Conservation (phyloP, 37 sponge, comb jelly and placozoan species). For the Aphrocallistes beatrix region DNA sequence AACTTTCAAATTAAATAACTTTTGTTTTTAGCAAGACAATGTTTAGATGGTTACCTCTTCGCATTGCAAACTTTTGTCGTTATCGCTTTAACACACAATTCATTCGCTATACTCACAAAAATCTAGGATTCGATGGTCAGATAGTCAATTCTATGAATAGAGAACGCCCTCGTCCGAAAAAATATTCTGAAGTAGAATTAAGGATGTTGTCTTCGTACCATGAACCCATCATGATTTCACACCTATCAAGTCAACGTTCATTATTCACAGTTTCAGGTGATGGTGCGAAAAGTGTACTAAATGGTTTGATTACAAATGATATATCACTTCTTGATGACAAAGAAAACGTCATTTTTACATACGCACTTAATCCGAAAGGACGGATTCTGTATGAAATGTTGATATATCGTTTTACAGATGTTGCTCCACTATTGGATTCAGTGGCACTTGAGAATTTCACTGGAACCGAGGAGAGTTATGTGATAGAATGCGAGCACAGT, state of each 20-base stretch:
- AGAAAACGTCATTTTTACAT: neutral
- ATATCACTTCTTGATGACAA: neutral
- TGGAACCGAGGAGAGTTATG: neutral
- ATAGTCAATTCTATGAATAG: no score
- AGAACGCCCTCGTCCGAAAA: neutral
- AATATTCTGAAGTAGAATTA: neutral
- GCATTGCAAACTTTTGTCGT: no score
- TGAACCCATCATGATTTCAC: neutral
- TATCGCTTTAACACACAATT: neutral
- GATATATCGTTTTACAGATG: neutral
- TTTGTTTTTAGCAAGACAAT: no score
- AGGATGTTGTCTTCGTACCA: neutral
- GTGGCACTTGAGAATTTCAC: neutral
- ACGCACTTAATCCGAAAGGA: neutral
- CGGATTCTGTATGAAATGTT: conserved; percentile 5
- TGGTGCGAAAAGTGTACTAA: neutral
- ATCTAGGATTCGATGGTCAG: neutral
- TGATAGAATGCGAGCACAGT: neutral
- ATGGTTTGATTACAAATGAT: conserved; percentile 12
- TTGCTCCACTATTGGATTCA: neutral
- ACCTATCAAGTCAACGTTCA: neutral
- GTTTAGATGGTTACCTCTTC: no score
- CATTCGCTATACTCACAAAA: neutral
- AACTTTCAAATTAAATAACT: no score
- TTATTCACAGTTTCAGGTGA: neutral